Evolutionary conservation across 2,888 invertebrate genomes (phyloP).

Genomic region (Drosophila longiperda): DNA sequence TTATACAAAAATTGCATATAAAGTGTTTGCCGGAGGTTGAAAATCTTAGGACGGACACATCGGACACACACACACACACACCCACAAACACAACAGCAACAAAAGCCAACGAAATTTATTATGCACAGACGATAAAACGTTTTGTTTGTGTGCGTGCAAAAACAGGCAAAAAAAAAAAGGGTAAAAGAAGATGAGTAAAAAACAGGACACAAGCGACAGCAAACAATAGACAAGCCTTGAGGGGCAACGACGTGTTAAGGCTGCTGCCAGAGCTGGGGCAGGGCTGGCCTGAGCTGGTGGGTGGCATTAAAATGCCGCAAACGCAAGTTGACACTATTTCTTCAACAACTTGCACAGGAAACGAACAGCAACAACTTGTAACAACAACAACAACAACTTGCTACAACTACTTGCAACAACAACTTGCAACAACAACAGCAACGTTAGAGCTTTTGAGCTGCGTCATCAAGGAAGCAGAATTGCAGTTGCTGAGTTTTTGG

Average conservation of each 20-base stretch:
- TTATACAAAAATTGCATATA: slow-evolving; percentile 57
- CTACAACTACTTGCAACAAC: slow-evolving; percentile 14
- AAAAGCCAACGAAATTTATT: slow-evolving; percentile 67
- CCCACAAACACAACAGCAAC: slow-evolving; percentile 38
- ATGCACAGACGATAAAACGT: slow-evolving; percentile 79
- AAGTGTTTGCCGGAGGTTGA: slow-evolving; percentile 22
- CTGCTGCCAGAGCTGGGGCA: slow-evolving; percentile 2
- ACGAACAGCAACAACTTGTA: slow-evolving; percentile 1
- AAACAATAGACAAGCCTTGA: slow-evolving; percentile 73
- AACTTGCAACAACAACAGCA: slow-evolving; percentile 11
- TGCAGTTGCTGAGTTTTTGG: slow-evolving; percentile 38
- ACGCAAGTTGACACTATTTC: slow-evolving; percentile 79
- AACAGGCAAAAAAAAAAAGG: slow-evolving; percentile 13
- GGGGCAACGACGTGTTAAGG: slow-evolving; percentile 62
- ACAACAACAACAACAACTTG: background rate
- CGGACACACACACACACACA: background rate
- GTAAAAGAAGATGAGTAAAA: slow-evolving; percentile 8
- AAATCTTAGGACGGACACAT: slow-evolving; percentile 31
- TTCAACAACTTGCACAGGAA: slow-evolving; percentile 54
- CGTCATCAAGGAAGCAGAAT: slow-evolving; percentile 51
- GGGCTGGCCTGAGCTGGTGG: background rate
- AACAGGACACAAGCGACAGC: slow-evolving; percentile 30
- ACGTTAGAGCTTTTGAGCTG: slow-evolving; percentile 43
- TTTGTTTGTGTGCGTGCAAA: slow-evolving; percentile 54
- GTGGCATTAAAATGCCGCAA: slow-evolving; percentile 72